Evolutionary conservation across 1,140 invertebrate species (phyloP).

Genomic region (Apis cerana): DNA sequence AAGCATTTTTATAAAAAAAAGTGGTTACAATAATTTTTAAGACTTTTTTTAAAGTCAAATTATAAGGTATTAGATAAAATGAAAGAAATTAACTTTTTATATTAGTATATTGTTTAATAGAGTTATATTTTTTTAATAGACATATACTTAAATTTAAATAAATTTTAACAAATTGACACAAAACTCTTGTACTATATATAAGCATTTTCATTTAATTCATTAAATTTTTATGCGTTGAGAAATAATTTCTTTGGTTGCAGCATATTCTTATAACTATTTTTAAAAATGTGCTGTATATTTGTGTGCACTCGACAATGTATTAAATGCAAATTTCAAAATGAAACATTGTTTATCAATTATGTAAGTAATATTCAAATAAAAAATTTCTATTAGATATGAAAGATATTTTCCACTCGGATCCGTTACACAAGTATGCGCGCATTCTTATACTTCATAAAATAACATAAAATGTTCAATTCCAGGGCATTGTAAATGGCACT

Average conservation of each 20-base stretch:
- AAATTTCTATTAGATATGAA: background rate
- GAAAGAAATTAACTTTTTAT: constrained; percentile 22
- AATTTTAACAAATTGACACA: constrained; percentile 22
- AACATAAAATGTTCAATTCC: constrained; percentile 30
- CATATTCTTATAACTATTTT: constrained; percentile 13
- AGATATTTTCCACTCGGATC: constrained; percentile 18
- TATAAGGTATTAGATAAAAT: background rate
- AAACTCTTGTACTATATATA: background rate
- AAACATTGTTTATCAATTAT: background rate
- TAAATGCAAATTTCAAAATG: background rate
- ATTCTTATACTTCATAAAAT: background rate
- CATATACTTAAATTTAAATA: constrained; percentile 16
- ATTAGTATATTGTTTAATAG: background rate
- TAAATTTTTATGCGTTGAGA: constrained; percentile 13
- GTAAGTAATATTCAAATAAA: background rate
- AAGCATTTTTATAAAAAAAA: background rate
- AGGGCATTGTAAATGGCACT: constrained; percentile 30
- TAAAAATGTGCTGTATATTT: constrained; percentile 11
- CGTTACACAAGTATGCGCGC: constrained; percentile 23
- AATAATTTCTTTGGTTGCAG: constrained; percentile 36
- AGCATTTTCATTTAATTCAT: constrained; percentile 11
- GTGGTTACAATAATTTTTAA: background rate
- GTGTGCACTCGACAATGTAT: background rate
- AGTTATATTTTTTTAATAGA: constrained; percentile 14
- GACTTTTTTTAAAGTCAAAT: background rate